A percentile compares a stretch with the other conserved stretches of the same genome.
These are phyloP conservation scores for Manis pentadactyla DNA, from an alignment of 2,797 vertebrate species.

Conservation along the genomic window DNA sequence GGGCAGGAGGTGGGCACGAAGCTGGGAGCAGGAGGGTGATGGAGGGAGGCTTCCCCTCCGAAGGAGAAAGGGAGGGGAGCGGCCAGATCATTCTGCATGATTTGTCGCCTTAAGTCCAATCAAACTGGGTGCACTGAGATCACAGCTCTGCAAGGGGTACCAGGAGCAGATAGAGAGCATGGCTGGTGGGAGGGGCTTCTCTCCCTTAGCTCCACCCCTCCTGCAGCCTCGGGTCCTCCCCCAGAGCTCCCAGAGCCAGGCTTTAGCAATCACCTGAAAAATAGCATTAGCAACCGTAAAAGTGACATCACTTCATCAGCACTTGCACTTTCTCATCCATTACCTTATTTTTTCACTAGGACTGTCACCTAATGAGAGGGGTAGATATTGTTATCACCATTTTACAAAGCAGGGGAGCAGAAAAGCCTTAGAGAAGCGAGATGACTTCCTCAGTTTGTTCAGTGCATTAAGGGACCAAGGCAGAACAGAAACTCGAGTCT, in stretches of 20 bases:
- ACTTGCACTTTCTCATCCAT: neutral
- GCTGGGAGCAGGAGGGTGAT: fast-evolving
- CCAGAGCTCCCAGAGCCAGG: neutral
- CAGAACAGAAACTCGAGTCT: neutral
- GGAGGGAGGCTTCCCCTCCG: fast-evolving
- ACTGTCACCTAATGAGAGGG: neutral
- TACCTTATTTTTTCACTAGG: neutral
- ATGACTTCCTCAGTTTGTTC: neutral
- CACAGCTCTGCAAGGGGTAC: too few relatives aligned
- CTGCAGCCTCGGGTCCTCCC: neutral
- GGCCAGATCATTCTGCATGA: neutral
- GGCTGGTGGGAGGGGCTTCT: neutral
- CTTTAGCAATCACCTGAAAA: neutral
- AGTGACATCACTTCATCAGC: neutral
- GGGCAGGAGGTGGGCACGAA: neutral
- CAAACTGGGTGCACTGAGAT: neutral
- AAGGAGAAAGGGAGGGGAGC: neutral
- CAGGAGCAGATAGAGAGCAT: too few relatives aligned
- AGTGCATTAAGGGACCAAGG: neutral
- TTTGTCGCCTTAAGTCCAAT: neutral
- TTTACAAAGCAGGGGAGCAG: neutral
- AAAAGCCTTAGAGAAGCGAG: neutral
- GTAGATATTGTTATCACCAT: neutral
- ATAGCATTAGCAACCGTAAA: neutral
- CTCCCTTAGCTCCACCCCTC: neutral